Evolutionary conservation across 2,797 vertebrate species (phyloP), one percentile per base, ranked within the genome.

Genomic region (Etheostoma perlongum): DNA sequence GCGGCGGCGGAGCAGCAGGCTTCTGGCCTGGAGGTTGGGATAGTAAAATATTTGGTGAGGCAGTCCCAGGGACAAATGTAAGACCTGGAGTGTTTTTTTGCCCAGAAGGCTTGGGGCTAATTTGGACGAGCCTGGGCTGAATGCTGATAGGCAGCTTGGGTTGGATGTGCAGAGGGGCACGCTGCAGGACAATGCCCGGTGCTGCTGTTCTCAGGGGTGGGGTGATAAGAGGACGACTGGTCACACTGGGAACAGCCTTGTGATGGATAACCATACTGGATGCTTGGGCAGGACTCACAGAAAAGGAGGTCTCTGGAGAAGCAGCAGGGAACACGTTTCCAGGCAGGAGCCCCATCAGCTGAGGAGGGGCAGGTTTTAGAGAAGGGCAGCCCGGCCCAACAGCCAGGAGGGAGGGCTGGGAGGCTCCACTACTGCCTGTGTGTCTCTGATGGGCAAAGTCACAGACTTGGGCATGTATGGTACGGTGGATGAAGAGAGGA

Each of bases 81-180:
- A 96, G 92, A 73, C 94, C 92, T 21, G 91, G 62, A 0, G 92
- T 30, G 47, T 86, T 66, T 83, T 95, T 96, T 49, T 95, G 95
- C 42, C 92, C 94, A 1, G 88, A 70, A 10, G 93, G 93, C 69
- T 96, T 96, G 64, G 95, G 95, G 81, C 95, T 96, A 5, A 96
- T 96, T 65, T 96, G 95, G 51, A 96, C 94, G 69, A 96, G 81
- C 60, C 95, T 88, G 52, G 95, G 95, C 79, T 96, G 95, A 30
- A 96, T 96, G 90, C 88, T 96, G 84, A 96, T 86, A 19, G 94
- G 94, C 71, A 95, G 86, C 83, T 96, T 96, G 85, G 95, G 95
- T 30, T 96, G 95, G 72, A 96, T 96, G 23, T 89, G 92, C 23
- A 94, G 87, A 1, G 93, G 95, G 2, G 87, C 93, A 0, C 93